Evolutionary conservation across 1,140 invertebrate genomes (phyloP), one percentile per base, ranked within the genome.

Genomic region (Leptopilina boulardi): DNA sequence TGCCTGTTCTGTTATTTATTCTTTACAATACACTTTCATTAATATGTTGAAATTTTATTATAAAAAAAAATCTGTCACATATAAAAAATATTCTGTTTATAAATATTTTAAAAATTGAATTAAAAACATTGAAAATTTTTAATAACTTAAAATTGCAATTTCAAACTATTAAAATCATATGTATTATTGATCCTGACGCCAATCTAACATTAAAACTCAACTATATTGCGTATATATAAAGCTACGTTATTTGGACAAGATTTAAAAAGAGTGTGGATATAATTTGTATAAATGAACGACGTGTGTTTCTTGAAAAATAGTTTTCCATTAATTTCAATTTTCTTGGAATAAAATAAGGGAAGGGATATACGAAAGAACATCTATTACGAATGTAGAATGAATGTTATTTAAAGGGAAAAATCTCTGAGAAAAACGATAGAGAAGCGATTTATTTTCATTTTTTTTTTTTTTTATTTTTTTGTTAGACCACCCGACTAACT

Each of bases 371-470:
- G 13, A 38, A 18, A 75, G 41, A 38, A 47, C 72, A 54, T 26
- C 72, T 23, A 71, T 71, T 51, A 34, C 42, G 38, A 71, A 21
- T 73, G 19, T 30, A 38, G n/a, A 71, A 74, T 42, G 71, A 47
- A 70, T 44, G 42, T 51, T 74, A 51, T 74, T 74, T 74, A n/a
- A 66, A 30, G 11, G 71, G 78, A 83, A n/a, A n/a, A 83, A 38
- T 38, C 2, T 84, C 80, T 38, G 15, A 70, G 82, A 82, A 83
- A 81, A 80, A 75, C 83, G 77, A 18, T 79, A 77, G 77, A 76
- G 77, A 83, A 80, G 77, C 75, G 80, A 84, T 86, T 84, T 84
- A 83, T 83, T 83, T 81, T 74, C 72, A 82, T 8, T 51, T 51
- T 15, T 51, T 38, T 9, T 38, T 38, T 38, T 9, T 38, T 9